Evolutionary conservation across 2,113 vertebrate genomes (phyloP), one percentile per base, ranked within the genome.

Genomic region (Ptilorrhoa leucosticta): DNA sequence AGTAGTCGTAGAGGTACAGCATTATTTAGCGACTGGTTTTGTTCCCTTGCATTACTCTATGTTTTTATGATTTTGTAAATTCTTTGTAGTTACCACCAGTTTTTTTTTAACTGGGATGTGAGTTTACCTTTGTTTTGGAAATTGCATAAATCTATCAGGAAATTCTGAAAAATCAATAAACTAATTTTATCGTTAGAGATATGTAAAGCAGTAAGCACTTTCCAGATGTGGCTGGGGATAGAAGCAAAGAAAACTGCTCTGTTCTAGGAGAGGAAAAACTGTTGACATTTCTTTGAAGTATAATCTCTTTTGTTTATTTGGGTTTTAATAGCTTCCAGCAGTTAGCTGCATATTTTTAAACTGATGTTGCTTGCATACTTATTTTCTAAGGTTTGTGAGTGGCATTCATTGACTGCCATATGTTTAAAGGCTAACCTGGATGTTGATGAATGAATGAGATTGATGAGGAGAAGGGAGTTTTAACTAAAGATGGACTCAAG

Each of bases 231-330:
- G 97, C 93, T 87, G 92, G 97, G 98, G 98, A 98, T 96, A 96
- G 97, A 97, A 98, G 97, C 97, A 97, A 96, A 98, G 98, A 98
- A 98, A 98, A 98, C 97, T 97, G 94, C 89, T 98, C 98, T 99
- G 98, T 98, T 98, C 98, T 98, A 98, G 97, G 97, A 97, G 94
- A 98, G 98, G 97, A 97, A 98, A 98, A 98, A 98, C 97, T 98
- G 98, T 98, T 98, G 98, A 98, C 98, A 98, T 98, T 98, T 98
- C 98, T 98, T 98, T 98, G 98, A 99, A 98, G 98, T 98, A 97
- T 96, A 98, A 98, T 98, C 98, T 98, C 98, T 98, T 98, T 98
- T 98, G 97, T 98, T 98, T 98, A 98, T 97, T 98, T 98, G 97
- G 97, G 87, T 98, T 98, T 98, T 98, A 98, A 98, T 98, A 98